Base-by-base conservation (phyloP, 2,888 invertebrate species). In the Sipunculus nudus region DNA sequence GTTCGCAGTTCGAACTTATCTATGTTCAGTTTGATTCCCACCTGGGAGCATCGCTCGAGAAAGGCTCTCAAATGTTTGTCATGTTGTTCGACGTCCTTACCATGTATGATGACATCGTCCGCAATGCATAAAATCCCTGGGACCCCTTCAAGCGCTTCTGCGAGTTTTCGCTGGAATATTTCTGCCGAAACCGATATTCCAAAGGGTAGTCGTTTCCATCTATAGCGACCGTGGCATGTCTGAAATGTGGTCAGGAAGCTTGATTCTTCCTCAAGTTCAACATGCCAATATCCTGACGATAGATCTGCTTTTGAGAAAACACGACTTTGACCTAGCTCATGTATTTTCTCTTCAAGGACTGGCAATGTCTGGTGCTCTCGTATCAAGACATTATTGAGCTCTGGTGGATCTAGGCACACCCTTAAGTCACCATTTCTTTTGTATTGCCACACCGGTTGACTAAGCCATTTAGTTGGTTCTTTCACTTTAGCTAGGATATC, bases 381-480 rank as follows among this genome's bases (percentile, higher is more conserved):
- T 32, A 58, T 49, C 8, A 73, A 10, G 13, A 57, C 61, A 39
- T 55, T 52, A 53, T 70, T 74, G 3, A 72, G 45, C 23, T 57
- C 54, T 29, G 53, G 57, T 25, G 70, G 68, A 40, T 72, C 70
- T 19, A 70, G 46, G 48, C 65, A 72, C 5, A 69, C 47, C 40
- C 69, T 55, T 2, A 69, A 31, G 19, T 61, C 63, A 32, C 67
- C 65, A 19, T 50, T 46, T 19, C 57, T 57, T 52, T 70, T 70
- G 6, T 47, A 31, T 23, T 58, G 61, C 3, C 54, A 39, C 2
- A 66, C 72, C 25, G 59, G 28, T 39, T 65, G 61, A 31, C 47
- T 71, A 10, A 72, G 57, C 67, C 68, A 70, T 21, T 55, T 57
- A 10, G 70, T 67, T 23, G 70, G 67, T 53, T 61, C 53, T 21